Evolutionary conservation across 2,888 invertebrate species (phyloP), one percentile per base, ranked within the genome.

Genomic region (Catocala nupta): DNA sequence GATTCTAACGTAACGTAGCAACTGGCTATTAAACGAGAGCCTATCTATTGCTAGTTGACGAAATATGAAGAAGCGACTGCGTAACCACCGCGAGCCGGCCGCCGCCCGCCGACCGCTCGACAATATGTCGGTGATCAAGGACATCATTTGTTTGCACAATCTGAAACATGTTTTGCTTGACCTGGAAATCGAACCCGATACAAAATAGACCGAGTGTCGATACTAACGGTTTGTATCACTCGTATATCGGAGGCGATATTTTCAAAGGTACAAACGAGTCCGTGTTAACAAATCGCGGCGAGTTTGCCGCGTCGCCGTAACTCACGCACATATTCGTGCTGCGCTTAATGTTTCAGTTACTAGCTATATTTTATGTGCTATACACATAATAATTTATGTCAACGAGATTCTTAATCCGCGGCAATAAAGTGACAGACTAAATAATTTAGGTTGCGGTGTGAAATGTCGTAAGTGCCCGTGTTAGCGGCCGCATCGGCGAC

Each of bases 381-480:
- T 81, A 83, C 81, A 80, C 77, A 77, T 83, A 85, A 89, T 90
- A 89, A 90, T 88, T 89, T 87, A 91, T 88, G 86, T 91, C 90
- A 89, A 86, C 88, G 81, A 88, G 89, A 88, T 88, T 90, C 87
- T 88, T 89, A 90, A 90, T 91, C 88, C 87, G 82, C 84, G 78
- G 88, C 86, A 83, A 84, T 89, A 88, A 85, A 88, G 81, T 88
- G 86, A 84, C 90, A 88, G 85, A 84, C 84, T 81, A 85, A 87
- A 89, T 88, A 87, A 89, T 87, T 87, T 75, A 75, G 66, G 68
- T 65, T 63, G 57, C 59, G 72, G 52, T 63, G 65, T 59, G 75
- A 77, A 88, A 86, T 77, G 87, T 82, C 84, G 81, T 82, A 85
- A 80, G 85, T 71, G 78, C 73, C 69, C 60, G 63, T 70, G 61